These are phyloP conservation scores for Ursus arctos DNA, from an alignment of 2,113 vertebrate genomes.

Conservation along the genomic window DNA sequence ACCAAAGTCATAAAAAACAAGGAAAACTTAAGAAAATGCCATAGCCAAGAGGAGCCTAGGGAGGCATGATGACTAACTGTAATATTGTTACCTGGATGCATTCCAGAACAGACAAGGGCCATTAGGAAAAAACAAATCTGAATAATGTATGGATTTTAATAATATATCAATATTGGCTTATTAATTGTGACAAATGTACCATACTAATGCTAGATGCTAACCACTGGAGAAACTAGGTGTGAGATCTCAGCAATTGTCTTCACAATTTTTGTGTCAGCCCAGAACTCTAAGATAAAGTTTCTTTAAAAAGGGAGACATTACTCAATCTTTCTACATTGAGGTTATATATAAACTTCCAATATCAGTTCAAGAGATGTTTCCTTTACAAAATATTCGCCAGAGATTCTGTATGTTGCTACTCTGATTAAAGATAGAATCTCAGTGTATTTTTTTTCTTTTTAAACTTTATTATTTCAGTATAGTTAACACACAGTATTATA, in stretches of 20 bases:
- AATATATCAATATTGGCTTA: background rate
- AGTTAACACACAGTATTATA: background rate
- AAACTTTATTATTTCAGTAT: background rate
- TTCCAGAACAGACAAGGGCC: background rate
- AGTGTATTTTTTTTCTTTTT: background rate
- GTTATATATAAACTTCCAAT: background rate
- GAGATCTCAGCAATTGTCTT: background rate
- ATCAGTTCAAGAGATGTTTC: background rate
- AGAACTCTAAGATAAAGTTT: constrained; percentile 18
- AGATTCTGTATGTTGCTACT: background rate
- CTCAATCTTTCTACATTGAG: background rate
- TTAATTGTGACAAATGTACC: background rate
- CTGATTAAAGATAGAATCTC: constrained; percentile 7
- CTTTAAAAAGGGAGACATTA: background rate
- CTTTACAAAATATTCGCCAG: background rate
- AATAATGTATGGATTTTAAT: background rate
- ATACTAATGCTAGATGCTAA: background rate
- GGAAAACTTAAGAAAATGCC: background rate
- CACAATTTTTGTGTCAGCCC: background rate
- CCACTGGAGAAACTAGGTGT: too few species aligned
- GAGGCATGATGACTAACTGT: background rate
- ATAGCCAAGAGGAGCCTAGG: background rate
- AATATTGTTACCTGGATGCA: background rate
- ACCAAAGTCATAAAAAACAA: background rate
- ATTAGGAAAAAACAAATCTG: background rate